Conservation (phyloP, 2,888 invertebrate species). For the Carcina quercana region DNA sequence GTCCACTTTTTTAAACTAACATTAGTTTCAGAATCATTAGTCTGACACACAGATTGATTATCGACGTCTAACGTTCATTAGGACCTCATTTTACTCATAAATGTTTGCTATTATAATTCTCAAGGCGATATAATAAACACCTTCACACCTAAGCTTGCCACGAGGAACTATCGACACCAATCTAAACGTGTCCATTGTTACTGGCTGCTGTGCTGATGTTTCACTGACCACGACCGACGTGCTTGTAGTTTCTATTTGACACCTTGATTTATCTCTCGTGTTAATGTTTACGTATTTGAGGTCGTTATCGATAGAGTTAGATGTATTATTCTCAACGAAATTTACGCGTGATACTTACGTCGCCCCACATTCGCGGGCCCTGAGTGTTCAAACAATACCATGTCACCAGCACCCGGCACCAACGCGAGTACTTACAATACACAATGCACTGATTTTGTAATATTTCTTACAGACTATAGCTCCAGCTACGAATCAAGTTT, state of each 20-base stretch:
- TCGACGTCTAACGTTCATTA: no score
- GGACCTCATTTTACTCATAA: slow-evolving; percentile 6
- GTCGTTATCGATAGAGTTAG: slow-evolving; percentile 18
- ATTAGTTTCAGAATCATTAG: no score
- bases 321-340: slow-evolving; percentile 14
- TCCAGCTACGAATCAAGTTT: slow-evolving; percentile 9
- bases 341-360: slow-evolving; percentile 21
- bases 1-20: background rate
- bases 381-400: slow-evolving; percentile 23
- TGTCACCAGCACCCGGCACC: slow-evolving; percentile 20
- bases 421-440: slow-evolving; percentile 14
- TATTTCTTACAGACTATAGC: slow-evolving; percentile 5
- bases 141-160: background rate
- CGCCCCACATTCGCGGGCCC: slow-evolving; percentile 18
- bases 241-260: slow-evolving; percentile 17
- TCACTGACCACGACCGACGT: no score
- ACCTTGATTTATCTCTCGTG: slow-evolving; percentile 20
- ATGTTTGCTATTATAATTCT: slow-evolving; percentile 17
- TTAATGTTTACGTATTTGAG: slow-evolving; percentile 21
- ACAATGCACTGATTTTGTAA: slow-evolving; percentile 23
- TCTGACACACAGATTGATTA: no score
- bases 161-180: slow-evolving; percentile 12
- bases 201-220: slow-evolving; percentile 10
- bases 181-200: slow-evolving; percentile 21
- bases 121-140: slow-evolving; percentile 18